phyloP scores from a whole-genome alignment of 2,113 vertebrate species.

The Oreotrochilus melanogaster region DNA sequence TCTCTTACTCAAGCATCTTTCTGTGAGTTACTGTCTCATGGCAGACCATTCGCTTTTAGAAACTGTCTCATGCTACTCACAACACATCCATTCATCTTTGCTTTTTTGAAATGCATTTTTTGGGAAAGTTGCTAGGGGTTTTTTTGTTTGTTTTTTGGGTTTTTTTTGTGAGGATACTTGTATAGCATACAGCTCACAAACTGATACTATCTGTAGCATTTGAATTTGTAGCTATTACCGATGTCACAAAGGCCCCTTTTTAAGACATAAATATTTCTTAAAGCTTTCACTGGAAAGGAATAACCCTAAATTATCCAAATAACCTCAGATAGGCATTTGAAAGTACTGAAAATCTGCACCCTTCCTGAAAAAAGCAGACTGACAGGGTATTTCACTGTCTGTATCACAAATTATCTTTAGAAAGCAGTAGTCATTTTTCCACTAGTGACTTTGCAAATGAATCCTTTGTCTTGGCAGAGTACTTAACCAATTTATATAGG shows the following conservation, averaged over 20 bases:
- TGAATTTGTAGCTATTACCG: neutral
- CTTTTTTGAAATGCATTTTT: neutral
- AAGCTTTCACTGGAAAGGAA: neutral
- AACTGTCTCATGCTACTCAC: neutral
- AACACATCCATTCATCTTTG: neutral
- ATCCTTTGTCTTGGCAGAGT: neutral
- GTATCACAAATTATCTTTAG: neutral
- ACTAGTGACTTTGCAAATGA: fast-evolving
- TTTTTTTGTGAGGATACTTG: neutral
- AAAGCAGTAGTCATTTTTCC: neutral
- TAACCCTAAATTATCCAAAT: neutral
- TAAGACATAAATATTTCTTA: neutral
- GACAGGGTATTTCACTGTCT: neutral
- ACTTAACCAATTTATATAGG: neutral
- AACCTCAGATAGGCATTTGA: neutral
- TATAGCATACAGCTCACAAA: fast-evolving
- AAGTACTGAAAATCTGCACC: neutral
- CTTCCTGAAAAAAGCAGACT: neutral
- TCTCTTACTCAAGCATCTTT: neutral
- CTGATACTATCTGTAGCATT: neutral
- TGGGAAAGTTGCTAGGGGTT: neutral
- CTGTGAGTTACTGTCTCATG: neutral
- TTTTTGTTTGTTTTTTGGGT: too few species aligned
- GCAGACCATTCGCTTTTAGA: neutral
- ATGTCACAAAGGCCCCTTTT: neutral